Percentiles rank a stretch among this genome's conserved stretches.
Conservation (phyloP, 2,888 invertebrate genomes). For the Pterostichus niger region DNA sequence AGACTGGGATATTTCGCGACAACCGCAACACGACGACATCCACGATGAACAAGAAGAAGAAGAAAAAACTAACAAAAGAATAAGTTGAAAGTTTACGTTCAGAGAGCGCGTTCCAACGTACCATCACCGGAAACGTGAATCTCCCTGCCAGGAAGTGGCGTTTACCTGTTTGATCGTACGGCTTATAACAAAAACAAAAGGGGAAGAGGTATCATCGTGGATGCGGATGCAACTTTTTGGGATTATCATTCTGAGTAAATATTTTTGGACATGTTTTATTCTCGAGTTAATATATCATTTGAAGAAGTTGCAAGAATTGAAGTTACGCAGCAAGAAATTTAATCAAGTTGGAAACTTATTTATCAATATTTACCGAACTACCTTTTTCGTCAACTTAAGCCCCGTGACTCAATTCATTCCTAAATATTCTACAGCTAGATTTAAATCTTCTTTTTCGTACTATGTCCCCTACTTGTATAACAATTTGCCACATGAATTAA, state of each 20-base stretch:
- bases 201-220: background rate
- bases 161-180: constrained; percentile 43
- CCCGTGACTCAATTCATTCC: too few species aligned
- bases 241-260: background rate
- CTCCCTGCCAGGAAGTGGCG: constrained; percentile 20
- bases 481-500: too few species aligned
- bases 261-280: background rate
- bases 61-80: constrained; percentile 45
- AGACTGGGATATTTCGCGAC: constrained; percentile 7
- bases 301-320: background rate
- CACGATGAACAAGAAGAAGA: constrained; percentile 21
- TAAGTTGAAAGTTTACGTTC: constrained; percentile 48
- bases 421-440: too few species aligned
- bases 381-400: too few species aligned
- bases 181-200: background rate
- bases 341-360: too few species aligned
- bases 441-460: too few species aligned
- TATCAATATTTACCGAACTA: too few species aligned
- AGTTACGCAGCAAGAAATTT: too few species aligned
- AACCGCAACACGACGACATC: constrained; percentile 10
- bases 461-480: too few species aligned
- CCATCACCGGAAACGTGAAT: constrained; percentile 3
- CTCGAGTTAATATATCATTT: background rate
- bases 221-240: background rate
- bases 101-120: background rate